These are phyloP conservation scores for Scaptomyza caliginosa DNA, from an alignment of 2,888 invertebrate species.

Conservation along the genomic window DNA sequence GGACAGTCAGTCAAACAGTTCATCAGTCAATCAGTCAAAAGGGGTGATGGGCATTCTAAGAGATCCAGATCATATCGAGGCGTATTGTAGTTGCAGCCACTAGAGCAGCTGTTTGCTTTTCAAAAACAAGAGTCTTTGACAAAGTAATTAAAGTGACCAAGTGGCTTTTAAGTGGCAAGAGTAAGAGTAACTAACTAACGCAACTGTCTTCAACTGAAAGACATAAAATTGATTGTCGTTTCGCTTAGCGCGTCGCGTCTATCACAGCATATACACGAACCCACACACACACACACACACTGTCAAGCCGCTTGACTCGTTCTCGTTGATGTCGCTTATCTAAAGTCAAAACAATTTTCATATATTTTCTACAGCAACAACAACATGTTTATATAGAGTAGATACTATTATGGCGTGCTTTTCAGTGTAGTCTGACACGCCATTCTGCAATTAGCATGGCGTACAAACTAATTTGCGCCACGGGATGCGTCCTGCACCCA, in stretches of 20 bases:
- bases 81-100: conserved; percentile 33
- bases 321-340: conserved; percentile 77
- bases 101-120: conserved; percentile 60
- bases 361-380: conserved; percentile 63
- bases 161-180: conserved; percentile 54
- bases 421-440: conserved; percentile 81
- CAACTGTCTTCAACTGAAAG: conserved; percentile 70
- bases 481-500: conserved; percentile 78
- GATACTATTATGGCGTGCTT: conserved; percentile 43
- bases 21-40: conserved; percentile 31
- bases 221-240: conserved; percentile 80
- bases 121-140: not conserved
- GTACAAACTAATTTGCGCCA: conserved; percentile 82
- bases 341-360: conserved; percentile 84
- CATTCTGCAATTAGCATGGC: conserved; percentile 82
- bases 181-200: not conserved
- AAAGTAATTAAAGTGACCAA: conserved; percentile 65
- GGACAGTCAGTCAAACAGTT: conserved; percentile 25
- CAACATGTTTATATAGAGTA: conserved; percentile 1
- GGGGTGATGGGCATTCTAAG: conserved; percentile 21
- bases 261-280: conserved; percentile 60
- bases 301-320: conserved; percentile 40
- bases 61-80: conserved; percentile 41
- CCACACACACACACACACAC: conserved; percentile 24
- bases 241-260: conserved; percentile 63